These are phyloP conservation scores for Clavelina lepadiformis DNA, from an alignment of 23 tunicate genomes.

Conservation along the genomic window DNA sequence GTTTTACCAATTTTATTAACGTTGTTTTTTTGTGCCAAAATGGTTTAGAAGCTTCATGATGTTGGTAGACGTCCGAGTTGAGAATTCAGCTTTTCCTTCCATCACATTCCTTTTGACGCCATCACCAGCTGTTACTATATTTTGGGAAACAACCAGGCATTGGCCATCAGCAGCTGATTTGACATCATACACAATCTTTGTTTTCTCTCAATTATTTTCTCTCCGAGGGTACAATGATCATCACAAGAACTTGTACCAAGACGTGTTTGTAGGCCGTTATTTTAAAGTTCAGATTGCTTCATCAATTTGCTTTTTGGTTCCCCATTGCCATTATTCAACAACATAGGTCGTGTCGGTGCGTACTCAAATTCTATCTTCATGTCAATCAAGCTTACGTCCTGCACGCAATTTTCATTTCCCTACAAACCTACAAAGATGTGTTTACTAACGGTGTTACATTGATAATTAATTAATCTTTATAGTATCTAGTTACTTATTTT, in stretches of 20 bases:
- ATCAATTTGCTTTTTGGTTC: no score
- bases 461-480: no score
- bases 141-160: slow-evolving; percentile 75
- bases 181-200: slow-evolving; percentile 71
- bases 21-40: slow-evolving; percentile 72
- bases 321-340: no score
- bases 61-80: slow-evolving; percentile 62
- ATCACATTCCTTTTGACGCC: slow-evolving; percentile 50
- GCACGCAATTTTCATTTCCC: no score
- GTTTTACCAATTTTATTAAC: slow-evolving; percentile 55
- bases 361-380: no score
- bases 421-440: no score
- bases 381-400: no score
- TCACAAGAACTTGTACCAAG: no score
- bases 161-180: slow-evolving; percentile 55
- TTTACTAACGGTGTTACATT: no score
- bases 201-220: slow-evolving; percentile 55
- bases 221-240: slow-evolving; percentile 59
- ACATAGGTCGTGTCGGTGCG: slow-evolving; percentile 11
- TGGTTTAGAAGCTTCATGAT: slow-evolving; percentile 54
- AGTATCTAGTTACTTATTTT: no score
- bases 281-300: no score
- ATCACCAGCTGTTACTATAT: slow-evolving; percentile 67
- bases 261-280: no score
- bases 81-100: slow-evolving; percentile 80